phyloP scores from a whole-genome alignment of 2,888 invertebrate species.

The Drosophila pseudotalamancana region DNA sequence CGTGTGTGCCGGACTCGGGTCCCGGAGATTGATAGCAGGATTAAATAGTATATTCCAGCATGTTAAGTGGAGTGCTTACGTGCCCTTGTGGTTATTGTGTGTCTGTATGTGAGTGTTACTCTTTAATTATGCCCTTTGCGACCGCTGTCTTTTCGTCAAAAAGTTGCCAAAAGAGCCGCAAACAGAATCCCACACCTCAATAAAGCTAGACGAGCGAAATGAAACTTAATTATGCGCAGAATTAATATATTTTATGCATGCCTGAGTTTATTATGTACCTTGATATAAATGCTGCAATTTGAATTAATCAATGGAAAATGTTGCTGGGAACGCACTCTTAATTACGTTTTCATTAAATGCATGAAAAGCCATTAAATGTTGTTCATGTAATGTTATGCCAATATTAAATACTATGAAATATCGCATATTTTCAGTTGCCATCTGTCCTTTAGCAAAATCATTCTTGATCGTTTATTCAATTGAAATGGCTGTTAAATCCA shows the following conservation, averaged over 20 bases:
- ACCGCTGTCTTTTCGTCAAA: constrained; percentile 28
- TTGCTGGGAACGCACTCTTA: constrained; percentile 32
- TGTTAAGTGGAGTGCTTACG: constrained; percentile 71
- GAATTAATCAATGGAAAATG: constrained; percentile 62
- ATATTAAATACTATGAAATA: constrained; percentile 41
- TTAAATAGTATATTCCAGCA: constrained; percentile 72
- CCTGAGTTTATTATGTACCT: constrained; percentile 46
- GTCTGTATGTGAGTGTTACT: constrained; percentile 12
- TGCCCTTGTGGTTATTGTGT: constrained; percentile 19
- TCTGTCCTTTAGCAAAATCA: not conserved
- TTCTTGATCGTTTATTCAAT: constrained; percentile 9
- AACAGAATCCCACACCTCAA: not conserved
- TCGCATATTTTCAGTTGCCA: constrained; percentile 27
- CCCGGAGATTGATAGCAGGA: constrained; percentile 67
- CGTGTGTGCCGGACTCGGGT: constrained; percentile 25
- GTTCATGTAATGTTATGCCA: constrained; percentile 23
- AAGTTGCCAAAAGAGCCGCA: constrained; percentile 34
- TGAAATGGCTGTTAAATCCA: not conserved
- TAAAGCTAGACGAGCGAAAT: constrained; percentile 14
- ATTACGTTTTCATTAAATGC: constrained; percentile 55
- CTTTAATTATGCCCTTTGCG: constrained; percentile 57
- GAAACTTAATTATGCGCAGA: constrained; percentile 64
- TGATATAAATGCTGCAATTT: constrained; percentile 42
- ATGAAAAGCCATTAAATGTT: not conserved
- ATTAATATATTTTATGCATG: constrained; percentile 65